These are phyloP conservation scores for Lissocephala sabroskyi DNA, from an alignment of 2,888 invertebrate species.

Conservation along the genomic window DNA sequence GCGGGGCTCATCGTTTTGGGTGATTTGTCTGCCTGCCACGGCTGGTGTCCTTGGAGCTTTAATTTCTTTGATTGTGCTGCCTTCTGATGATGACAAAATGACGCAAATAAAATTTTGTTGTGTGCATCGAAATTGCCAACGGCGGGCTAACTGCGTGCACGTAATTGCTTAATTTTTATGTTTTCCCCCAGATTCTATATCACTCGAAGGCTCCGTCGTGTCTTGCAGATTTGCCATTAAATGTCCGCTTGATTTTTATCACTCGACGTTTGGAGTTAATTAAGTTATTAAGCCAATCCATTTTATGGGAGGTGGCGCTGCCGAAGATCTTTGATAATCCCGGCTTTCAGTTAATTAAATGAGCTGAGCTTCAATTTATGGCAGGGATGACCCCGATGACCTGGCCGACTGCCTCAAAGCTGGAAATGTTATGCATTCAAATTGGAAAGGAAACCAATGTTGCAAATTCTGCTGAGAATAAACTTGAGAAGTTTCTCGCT, in stretches of 20 bases:
- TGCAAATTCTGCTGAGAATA: no score
- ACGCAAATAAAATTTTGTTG: slow-evolving; percentile 47
- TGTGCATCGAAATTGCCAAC: slow-evolving; percentile 48
- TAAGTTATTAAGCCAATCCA: slow-evolving; percentile 45
- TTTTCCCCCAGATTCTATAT: slow-evolving; percentile 25
- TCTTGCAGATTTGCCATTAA: slow-evolving; percentile 38
- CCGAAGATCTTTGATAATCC: slow-evolving; percentile 5
- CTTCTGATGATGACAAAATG: slow-evolving; percentile 39
- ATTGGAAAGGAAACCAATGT: no score
- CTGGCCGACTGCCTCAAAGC: no score
- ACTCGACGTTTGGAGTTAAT: slow-evolving; percentile 38
- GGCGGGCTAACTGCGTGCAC: slow-evolving; percentile 25
- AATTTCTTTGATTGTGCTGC: slow-evolving; percentile 35
- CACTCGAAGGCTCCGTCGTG: no score
- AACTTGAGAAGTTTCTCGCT: no score
- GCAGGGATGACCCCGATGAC: no score
- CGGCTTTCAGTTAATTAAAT: slow-evolving; percentile 51
- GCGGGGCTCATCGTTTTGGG: no score
- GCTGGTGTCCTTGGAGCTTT: slow-evolving; percentile 33
- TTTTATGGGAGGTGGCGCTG: neutral
- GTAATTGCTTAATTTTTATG: slow-evolving; percentile 53
- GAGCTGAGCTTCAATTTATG: no score
- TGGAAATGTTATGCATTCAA: no score
- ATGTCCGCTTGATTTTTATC: slow-evolving; percentile 56
- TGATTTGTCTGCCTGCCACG: slow-evolving; percentile 15